These are phyloP conservation scores for Nyctibius grandis DNA, from an alignment of 2,797 vertebrate species.

Conservation along the genomic window DNA sequence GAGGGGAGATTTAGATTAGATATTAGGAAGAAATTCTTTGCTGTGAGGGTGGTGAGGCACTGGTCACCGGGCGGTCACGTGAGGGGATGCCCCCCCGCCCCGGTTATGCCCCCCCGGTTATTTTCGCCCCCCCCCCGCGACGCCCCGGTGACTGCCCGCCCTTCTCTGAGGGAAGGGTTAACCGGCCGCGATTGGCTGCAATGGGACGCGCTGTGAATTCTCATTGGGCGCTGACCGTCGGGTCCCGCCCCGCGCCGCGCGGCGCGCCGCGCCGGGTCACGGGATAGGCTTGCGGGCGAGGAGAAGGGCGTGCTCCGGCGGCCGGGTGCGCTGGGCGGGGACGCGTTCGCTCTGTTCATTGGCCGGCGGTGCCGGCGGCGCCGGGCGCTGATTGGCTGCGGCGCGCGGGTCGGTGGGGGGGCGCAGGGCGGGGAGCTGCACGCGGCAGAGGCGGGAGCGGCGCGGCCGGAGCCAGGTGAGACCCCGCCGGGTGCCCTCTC, in stretches of 20 bases:
- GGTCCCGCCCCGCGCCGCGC: not conserved
- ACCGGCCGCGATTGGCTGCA: not conserved
- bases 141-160: not conserved
- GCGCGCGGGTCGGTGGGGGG: not conserved
- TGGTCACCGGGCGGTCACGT: too few species aligned
- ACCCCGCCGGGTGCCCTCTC: too few species aligned
- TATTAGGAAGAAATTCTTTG: too few species aligned
- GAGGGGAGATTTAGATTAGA: too few species aligned
- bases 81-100: too few species aligned
- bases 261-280: not conserved
- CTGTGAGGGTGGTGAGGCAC: too few species aligned
- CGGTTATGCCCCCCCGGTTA: too few species aligned
- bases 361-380: not conserved
- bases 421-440: not conserved
- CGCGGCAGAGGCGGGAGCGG: conserved; percentile 25
- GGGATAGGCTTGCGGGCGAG: not conserved
- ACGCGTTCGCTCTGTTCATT: not conserved
- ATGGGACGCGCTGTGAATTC: conserved; percentile 62
- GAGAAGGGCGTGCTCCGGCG: not conserved
- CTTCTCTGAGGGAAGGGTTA: rapidly evolving
- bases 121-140: not conserved
- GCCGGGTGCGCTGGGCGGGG: not conserved
- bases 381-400: not conserved
- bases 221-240: not conserved
- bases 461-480: not conserved